Evolutionary conservation across 2,113 vertebrate species (phyloP).

Genomic region (Acanthisitta chloris): DNA sequence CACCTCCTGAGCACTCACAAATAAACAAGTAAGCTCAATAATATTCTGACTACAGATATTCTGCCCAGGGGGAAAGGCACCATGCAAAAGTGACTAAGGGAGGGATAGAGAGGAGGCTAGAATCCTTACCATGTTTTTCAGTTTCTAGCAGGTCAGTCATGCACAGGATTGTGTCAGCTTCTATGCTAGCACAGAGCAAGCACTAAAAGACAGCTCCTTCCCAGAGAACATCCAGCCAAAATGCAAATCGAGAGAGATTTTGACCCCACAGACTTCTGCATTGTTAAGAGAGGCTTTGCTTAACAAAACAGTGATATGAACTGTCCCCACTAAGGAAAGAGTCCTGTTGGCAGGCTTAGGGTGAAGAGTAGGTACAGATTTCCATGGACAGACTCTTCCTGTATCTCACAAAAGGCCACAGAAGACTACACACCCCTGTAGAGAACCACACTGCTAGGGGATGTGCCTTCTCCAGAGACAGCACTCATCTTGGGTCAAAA

Average conservation of each 20-base stretch:
- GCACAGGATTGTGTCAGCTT: not conserved
- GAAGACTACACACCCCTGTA: not conserved
- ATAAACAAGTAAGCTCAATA: not conserved
- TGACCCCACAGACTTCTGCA: not conserved
- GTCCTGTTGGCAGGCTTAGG: not conserved
- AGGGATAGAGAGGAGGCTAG: not conserved
- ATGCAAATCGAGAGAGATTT: not conserved
- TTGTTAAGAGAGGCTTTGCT: not conserved
- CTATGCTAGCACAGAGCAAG: not conserved
- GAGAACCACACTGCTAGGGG: not conserved
- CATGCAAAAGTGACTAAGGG: not conserved
- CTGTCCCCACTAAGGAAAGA: not conserved
- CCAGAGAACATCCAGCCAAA: not conserved
- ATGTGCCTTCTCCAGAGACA: too few relatives aligned
- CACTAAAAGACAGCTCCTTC: not conserved
- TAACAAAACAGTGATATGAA: not conserved
- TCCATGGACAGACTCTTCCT: not conserved
- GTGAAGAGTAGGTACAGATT: not conserved
- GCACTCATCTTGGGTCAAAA: too few relatives aligned
- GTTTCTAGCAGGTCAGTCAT: not conserved
- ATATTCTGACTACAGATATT: not conserved
- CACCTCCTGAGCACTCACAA: not conserved
- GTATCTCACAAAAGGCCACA: not conserved
- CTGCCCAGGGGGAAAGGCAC: not conserved
- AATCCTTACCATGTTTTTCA: not conserved